Evolutionary conservation across 2,888 invertebrate species (phyloP), one percentile per base, ranked within the genome.

Genomic region (Polydrusus pterygomalis): DNA sequence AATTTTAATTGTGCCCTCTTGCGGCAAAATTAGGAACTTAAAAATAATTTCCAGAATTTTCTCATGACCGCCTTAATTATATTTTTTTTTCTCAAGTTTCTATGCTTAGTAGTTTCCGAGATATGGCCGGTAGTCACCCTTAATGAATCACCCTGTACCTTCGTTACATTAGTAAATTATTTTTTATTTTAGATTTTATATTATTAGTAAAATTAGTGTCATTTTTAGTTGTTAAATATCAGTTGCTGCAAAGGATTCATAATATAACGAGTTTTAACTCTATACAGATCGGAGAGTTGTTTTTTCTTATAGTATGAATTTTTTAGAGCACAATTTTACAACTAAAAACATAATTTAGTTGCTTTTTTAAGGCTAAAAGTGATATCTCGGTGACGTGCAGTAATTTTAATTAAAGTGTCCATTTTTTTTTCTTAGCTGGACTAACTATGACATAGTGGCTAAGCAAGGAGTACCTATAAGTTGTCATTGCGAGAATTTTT

Each of bases 361-460:
- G 58, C 38, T 60, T 65, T 63, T 65, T 49, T 30, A 51, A 65
- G 65, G 38, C 65, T 49, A 34, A 49, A 49, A 65, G 65, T 65
- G 65, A 65, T 65, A 65, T 65, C 25, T 49, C 17, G 38, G 38
- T 38, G 38, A 60, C 38, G 58, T 60, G 58, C 58, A 60, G 58
- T 60, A 60, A 60, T 9, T 38, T 60, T 34, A 58, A 38, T 58
- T 17, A 38, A 60, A 60, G 38, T 60, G 58, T 60, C 58, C 58
- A 58, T 34, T 34, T n/a, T 34, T 34, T 18, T 38, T 58, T 60
- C 56, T 34, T 56, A 56, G 56, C 15, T n/a, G 15, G 38, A 38
- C 10, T 38, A 18, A 60, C 34, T 15, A 1, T 58, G 56, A 58
- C 56, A 34, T 58, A 34, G 30, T 34, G 56, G 56, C 34, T 58